Conservation (phyloP, 1,140 invertebrate species). For the Drosophila malerkotliana region DNA sequence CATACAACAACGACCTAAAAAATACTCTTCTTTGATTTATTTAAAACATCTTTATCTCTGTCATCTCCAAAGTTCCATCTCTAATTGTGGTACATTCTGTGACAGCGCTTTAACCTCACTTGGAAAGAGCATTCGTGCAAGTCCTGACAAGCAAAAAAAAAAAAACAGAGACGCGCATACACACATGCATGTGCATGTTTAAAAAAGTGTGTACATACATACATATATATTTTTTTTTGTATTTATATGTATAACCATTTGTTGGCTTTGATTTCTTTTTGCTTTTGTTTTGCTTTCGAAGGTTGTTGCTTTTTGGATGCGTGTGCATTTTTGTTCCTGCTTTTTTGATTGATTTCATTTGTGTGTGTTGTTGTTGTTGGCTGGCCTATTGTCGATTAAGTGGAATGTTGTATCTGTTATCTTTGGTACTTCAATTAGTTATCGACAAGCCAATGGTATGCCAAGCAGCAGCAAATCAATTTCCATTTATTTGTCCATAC, state of each 20-base stretch:
- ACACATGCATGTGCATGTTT: constrained; percentile 27
- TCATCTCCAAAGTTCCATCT: too few relatives aligned
- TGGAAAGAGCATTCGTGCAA: constrained; percentile 1
- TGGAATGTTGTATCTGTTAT: constrained; percentile 35
- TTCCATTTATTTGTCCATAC: not conserved
- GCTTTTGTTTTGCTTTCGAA: not conserved
- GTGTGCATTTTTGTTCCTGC: constrained; percentile 26
- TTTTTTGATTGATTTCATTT: constrained; percentile 18
- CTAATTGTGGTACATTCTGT: not conserved
- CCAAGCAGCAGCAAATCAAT: not conserved
- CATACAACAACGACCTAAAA: not conserved
- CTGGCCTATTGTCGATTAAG: constrained; percentile 35
- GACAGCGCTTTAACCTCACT: not conserved
- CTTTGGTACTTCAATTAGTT: constrained; percentile 34
- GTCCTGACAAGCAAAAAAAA: constrained; percentile 6
- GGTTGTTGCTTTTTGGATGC: constrained; percentile 3
- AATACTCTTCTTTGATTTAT: not conserved
- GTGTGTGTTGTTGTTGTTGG: constrained; percentile 31
- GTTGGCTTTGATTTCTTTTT: constrained; percentile 63
- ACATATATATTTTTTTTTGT: not conserved
- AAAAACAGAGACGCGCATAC: constrained; percentile 10
- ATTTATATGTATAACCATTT: constrained; percentile 23
- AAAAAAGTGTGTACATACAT: not conserved
- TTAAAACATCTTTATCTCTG: too few relatives aligned
- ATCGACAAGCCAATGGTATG: constrained; percentile 9